Evolutionary conservation across 2,888 invertebrate species (phyloP), one percentile per base, ranked within the genome.

Genomic region (Chrysopilus asiliformis): DNA sequence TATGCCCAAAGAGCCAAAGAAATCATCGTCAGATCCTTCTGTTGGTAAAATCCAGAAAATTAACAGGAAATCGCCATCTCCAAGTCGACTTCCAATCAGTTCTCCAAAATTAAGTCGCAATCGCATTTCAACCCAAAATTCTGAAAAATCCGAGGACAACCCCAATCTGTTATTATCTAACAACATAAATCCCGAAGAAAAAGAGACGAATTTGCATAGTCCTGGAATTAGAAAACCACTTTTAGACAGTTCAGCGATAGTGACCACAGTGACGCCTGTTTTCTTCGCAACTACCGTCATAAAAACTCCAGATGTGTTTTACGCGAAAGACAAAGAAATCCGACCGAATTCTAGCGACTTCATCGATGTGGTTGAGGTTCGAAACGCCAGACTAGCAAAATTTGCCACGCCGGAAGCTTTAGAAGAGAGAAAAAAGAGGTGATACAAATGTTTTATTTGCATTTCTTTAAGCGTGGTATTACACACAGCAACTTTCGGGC

Each of bases 361-460:
- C 49, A 32, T 16, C 16, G 24, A 57, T 44, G 40, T 58, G 4
- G 53, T 55, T 32, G 55, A 56, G 48, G 46, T 64, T 9, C 47
- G 63, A 36, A 51, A 54, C 45, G 61, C 59, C 19, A 48, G 64
- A 32, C 36, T 64, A 25, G 60, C 60, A 18, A 59, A 58, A 46
- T n/a, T n/a, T n/a, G n/a, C n/a, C n/a, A n/a, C n/a, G n/a, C n/a
- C n/a, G n/a, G n/a, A n/a, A n/a, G n/a, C n/a, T n/a, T n/a, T n/a
- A n/a, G n/a, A n/a, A n/a, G n/a, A n/a, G n/a, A n/a, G n/a, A n/a
- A n/a, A n/a, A n/a, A n/a, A n/a, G n/a, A n/a, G n/a, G n/a, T n/a
- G n/a, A n/a, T n/a, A n/a, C n/a, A n/a, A n/a, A n/a, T n/a, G n/a
- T n/a, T n/a, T n/a, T n/a, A n/a, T n/a, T n/a, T n/a, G n/a, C n/a